Conservation (phyloP, 2,113 vertebrate species). For the Delphinus delphis region DNA sequence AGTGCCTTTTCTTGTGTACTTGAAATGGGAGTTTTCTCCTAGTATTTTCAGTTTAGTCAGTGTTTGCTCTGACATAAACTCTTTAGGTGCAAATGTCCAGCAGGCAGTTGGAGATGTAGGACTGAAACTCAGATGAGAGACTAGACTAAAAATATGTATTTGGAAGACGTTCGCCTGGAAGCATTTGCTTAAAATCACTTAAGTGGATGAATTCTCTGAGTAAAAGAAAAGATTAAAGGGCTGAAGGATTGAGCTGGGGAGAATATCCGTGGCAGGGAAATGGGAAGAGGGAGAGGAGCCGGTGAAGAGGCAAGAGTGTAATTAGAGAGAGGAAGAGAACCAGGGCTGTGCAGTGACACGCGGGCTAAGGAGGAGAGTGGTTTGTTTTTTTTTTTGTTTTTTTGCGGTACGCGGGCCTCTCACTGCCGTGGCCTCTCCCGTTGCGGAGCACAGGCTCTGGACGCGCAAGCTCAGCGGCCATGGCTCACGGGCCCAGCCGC, state of each 20-base stretch:
- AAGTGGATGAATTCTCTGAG: constrained; percentile 35
- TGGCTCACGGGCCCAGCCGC: too few relatives aligned
- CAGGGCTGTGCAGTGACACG: too few relatives aligned
- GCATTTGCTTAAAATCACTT: constrained; percentile 4
- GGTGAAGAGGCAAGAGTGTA: not conserved
- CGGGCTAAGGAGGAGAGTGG: not conserved
- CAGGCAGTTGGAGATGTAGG: not conserved
- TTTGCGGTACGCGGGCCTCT: too few relatives aligned
- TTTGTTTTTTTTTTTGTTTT: too few relatives aligned
- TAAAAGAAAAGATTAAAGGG: not conserved
- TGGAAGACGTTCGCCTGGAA: constrained; percentile 45
- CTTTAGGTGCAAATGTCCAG: constrained; percentile 20
- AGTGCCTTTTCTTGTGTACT: constrained; percentile 17
- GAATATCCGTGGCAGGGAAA: not conserved
- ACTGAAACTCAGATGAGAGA: constrained; percentile 22
- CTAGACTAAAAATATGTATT: constrained; percentile 13
- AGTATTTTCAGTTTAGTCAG: not conserved
- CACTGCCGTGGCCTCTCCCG: too few relatives aligned
- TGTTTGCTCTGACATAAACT: constrained; percentile 6
- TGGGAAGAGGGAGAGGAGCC: not conserved
- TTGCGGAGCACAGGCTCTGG: too few relatives aligned
- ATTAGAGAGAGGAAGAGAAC: not conserved
- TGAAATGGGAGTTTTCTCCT: constrained; percentile 1
- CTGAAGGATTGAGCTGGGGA: not conserved
- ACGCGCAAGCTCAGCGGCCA: too few relatives aligned